Evolutionary conservation across 2,113 vertebrate genomes (phyloP).

Genomic region (Podarcis raffonei): DNA sequence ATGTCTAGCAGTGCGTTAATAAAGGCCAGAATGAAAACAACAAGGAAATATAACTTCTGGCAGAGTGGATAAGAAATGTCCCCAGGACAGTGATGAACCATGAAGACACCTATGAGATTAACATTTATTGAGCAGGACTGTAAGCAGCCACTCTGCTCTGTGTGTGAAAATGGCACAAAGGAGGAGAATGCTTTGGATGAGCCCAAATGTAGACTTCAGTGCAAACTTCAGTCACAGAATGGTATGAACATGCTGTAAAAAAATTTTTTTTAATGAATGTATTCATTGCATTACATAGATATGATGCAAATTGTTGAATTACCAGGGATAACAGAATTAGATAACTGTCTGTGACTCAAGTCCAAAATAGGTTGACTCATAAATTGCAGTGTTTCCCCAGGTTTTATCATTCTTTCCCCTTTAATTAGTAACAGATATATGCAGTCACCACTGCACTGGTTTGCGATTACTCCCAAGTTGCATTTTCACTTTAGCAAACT

Average conservation of each 20-base stretch:
- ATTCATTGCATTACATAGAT: conserved; percentile 26
- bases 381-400: background rate
- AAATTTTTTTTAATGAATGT: conserved; percentile 17
- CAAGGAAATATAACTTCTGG: background rate
- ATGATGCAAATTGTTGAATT: conserved; percentile 22
- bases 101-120: background rate
- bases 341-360: conserved; percentile 40
- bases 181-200: background rate
- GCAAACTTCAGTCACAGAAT: background rate
- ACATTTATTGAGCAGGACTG: background rate
- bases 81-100: background rate
- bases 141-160: background rate
- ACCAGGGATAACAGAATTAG: conserved; percentile 21
- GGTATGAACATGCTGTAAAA: conserved; percentile 15
- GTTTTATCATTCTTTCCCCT: conserved; percentile 14
- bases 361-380: conserved; percentile 40
- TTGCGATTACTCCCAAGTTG: conserved; percentile 9
- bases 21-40: background rate
- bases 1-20: background rate
- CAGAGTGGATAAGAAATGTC: conserved; percentile 3
- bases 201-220: background rate
- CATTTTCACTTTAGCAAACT: background rate
- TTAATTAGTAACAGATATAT: conserved; percentile 30
- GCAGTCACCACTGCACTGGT: background rate
- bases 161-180: background rate